phyloP scores from a whole-genome alignment of 2,113 vertebrate genomes.

The Mustela nigripes region DNA sequence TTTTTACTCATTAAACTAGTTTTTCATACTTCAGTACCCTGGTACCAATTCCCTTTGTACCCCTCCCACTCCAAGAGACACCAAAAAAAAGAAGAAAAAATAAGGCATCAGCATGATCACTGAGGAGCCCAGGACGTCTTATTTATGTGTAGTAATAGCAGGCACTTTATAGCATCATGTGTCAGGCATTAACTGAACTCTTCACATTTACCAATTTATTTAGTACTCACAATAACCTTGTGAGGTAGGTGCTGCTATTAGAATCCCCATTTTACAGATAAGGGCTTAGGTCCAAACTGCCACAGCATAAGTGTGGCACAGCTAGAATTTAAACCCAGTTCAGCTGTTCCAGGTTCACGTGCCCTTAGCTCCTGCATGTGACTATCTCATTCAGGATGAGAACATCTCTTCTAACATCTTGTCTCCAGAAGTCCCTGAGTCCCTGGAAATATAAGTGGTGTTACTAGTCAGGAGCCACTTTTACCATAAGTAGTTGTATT shows the following conservation, averaged over 20 bases:
- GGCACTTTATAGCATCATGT: neutral
- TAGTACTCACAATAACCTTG: neutral
- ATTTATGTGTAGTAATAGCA: neutral
- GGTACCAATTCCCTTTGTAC: neutral
- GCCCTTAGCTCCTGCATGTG: neutral
- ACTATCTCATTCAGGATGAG: neutral
- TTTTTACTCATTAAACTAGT: neutral
- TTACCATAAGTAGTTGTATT: neutral
- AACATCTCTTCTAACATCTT: neutral
- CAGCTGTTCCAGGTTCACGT: neutral
- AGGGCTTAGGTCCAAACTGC: neutral
- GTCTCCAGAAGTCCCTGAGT: neutral
- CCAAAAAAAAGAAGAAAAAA: neutral
- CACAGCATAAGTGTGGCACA: neutral
- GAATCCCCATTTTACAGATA: neutral
- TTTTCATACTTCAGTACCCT: neutral
- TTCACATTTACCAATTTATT: neutral
- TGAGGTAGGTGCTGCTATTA: neutral
- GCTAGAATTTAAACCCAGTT: neutral
- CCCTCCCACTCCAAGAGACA: neutral
- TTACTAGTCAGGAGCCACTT: neutral
- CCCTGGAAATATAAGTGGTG: neutral
- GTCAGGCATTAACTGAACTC: neutral
- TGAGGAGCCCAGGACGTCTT: neutral
- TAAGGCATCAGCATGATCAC: neutral